Evolutionary conservation across 2,797 vertebrate species (phyloP).

Genomic region (Ctenochaetus hawaiiensis): DNA sequence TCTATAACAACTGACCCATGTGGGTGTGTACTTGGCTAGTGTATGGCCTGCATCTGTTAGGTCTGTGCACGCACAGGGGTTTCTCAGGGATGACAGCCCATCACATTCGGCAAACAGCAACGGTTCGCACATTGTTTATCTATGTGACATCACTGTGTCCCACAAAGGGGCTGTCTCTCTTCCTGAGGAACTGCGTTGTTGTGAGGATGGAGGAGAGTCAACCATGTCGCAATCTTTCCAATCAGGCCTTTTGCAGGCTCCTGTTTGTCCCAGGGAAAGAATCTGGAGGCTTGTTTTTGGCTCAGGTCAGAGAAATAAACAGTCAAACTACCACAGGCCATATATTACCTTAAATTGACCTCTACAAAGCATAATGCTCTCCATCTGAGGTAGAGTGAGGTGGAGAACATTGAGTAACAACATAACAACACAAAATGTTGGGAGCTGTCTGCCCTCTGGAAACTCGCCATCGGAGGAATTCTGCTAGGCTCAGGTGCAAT

Average conservation of each 20-base stretch:
- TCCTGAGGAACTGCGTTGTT: slow-evolving; percentile 81
- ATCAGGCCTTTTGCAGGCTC: slow-evolving; percentile 59
- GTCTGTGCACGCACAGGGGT: slow-evolving; percentile 57
- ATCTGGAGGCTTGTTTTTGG: slow-evolving; percentile 34
- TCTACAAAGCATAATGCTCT: slow-evolving; percentile 34
- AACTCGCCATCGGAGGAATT: slow-evolving; percentile 32
- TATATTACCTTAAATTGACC: slow-evolving; percentile 60
- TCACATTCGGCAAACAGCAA: slow-evolving; percentile 69
- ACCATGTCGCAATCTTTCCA: slow-evolving; percentile 77
- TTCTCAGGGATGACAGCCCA: slow-evolving; percentile 69
- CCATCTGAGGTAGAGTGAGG: slow-evolving; percentile 41
- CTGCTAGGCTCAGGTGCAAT: slow-evolving; percentile 24
- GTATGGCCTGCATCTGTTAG: slow-evolving; percentile 65
- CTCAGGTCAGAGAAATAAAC: slow-evolving; percentile 47
- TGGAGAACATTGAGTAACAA: slow-evolving; percentile 14
- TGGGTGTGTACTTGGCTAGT: slow-evolving; percentile 66
- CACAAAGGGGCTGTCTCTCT: slow-evolving; percentile 67
- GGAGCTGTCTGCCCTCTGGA: slow-evolving; percentile 40
- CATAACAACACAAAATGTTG: slow-evolving; percentile 38
- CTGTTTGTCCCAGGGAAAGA: slow-evolving; percentile 51
- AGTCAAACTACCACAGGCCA: slow-evolving; percentile 34
- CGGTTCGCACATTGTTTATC: slow-evolving; percentile 72
- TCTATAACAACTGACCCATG: slow-evolving; percentile 62
- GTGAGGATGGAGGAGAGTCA: slow-evolving; percentile 46
- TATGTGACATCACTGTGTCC: slow-evolving; percentile 76